Evolutionary conservation across 2,797 vertebrate species (phyloP), one percentile per base, ranked within the genome.

Genomic region (Coccyzus lansbergi): DNA sequence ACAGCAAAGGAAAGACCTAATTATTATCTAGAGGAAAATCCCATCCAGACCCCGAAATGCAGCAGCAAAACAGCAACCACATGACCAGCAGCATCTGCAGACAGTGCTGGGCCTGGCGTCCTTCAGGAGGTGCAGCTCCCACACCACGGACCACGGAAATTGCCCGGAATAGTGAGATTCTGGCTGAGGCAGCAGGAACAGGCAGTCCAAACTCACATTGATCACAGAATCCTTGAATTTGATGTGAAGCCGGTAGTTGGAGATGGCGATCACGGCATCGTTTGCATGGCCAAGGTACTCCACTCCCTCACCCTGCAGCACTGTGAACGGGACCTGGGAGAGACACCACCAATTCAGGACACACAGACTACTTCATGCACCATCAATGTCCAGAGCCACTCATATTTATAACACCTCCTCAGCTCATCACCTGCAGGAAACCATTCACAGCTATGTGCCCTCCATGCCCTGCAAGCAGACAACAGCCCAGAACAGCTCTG

Each of bases 151-250:
- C 9, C 48, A 38, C 9, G 31, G 46, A 40, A 71, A 59, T 0
- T 3, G 58, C 33, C 26, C 6, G 1, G 85, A 72, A 44, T 7
- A 53, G 2, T 60, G 60, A 65, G 38, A 8, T 12, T 36, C 22
- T 3, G 20, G 38, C 19, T 55, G 51, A 64, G 63, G 56, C 8
- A 34, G 55, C 40, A 58, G 38, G 33, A 87, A 63, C 6, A 28
- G 51, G 56, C 53, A 53, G 44, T 49, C 58, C 34, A 52, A 49
- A 97, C 99, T 99, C 97, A 99, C 99, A 77, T 99, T 99, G 97
- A 99, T 98, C 95, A 99, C 98, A 22, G 99, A 99, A 96, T 99
- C 99, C 97, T 99, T 99, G 97, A 99, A 99, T 94, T 99, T 99
- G 97, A 99, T 99, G 96, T 99, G 99, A 90, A 99, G 98, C 95